phyloP scores from a whole-genome alignment of 2,888 invertebrate species.

The Ornithoptera alexandrae region DNA sequence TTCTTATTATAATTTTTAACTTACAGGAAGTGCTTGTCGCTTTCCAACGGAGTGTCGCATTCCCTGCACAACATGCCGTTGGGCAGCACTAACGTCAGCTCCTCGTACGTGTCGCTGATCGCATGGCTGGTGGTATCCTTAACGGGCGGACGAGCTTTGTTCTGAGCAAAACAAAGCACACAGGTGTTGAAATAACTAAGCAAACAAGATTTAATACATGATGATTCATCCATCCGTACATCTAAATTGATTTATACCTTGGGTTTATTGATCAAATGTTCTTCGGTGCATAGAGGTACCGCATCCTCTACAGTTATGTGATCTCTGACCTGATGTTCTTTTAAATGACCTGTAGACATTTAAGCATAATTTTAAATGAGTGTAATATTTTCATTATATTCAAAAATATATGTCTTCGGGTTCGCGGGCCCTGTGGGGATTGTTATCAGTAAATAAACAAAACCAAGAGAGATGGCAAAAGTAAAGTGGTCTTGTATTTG shows the following conservation, averaged over 20 bases:
- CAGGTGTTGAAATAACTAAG: too few species aligned
- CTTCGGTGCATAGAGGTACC: conserved; percentile 64
- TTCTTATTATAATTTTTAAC: conserved; percentile 44
- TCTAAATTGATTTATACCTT: conserved; percentile 46
- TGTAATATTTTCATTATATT: too few species aligned
- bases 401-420: too few species aligned
- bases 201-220: too few species aligned
- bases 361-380: background rate
- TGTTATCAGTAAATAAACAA: too few species aligned
- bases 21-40: conserved; percentile 90
- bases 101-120: conserved; percentile 66
- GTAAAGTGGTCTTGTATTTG: too few species aligned
- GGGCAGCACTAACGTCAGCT: conserved; percentile 64
- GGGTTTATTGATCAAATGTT: conserved; percentile 70
- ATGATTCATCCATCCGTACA: too few species aligned
- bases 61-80: conserved; percentile 85
- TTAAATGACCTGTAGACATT: conserved; percentile 69
- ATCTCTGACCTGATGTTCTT: conserved; percentile 79
- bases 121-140: conserved; percentile 69
- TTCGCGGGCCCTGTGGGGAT: too few species aligned
- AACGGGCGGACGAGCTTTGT: conserved; percentile 73
- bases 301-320: conserved; percentile 66
- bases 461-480: too few species aligned
- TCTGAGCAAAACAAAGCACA: conserved; percentile 44
- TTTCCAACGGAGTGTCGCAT: conserved; percentile 85